phyloP scores from a whole-genome alignment of 2,797 vertebrate genomes.

The Centroberyx gerrardi region DNA sequence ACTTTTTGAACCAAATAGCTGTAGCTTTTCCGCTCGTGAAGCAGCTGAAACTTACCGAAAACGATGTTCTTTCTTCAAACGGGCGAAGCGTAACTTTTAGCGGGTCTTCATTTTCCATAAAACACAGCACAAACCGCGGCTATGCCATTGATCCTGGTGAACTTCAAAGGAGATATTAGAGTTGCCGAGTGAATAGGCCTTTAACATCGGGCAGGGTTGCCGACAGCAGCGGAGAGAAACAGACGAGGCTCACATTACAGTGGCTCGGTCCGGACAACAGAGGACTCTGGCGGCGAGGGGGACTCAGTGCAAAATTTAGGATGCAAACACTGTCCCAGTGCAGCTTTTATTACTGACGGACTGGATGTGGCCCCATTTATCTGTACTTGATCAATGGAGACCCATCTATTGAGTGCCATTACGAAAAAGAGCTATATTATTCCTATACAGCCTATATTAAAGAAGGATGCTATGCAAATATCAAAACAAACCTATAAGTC shows the following conservation, averaged over 20 bases:
- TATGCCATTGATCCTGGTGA: not conserved
- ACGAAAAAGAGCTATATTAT: too few species aligned
- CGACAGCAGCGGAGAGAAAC: slow-evolving; percentile 47
- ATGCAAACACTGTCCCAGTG: too few species aligned
- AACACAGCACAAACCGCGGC: too few species aligned
- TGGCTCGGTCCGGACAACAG: slow-evolving; percentile 51
- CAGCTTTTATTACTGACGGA: too few species aligned
- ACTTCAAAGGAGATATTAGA: slow-evolving; percentile 6
- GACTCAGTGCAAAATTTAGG: slow-evolving; percentile 45
- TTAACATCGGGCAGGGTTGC: slow-evolving; percentile 56
- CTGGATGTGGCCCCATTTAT: too few species aligned
- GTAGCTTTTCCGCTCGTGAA: slow-evolving; percentile 48
- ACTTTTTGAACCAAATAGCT: slow-evolving; percentile 21
- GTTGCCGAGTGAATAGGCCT: slow-evolving; percentile 51
- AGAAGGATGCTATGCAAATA: too few species aligned
- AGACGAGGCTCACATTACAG: slow-evolving; percentile 67
- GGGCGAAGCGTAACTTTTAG: not conserved
- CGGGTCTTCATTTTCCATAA: not conserved
- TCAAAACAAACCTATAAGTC: too few species aligned
- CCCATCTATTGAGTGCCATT: too few species aligned
- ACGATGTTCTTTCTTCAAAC: slow-evolving; percentile 28
- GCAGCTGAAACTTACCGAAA: slow-evolving; percentile 76
- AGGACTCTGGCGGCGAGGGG: slow-evolving; percentile 69
- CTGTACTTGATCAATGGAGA: too few species aligned
- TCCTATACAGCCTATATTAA: too few species aligned